Conservation (phyloP, 1,140 invertebrate species). For the Ips nitidus region DNA sequence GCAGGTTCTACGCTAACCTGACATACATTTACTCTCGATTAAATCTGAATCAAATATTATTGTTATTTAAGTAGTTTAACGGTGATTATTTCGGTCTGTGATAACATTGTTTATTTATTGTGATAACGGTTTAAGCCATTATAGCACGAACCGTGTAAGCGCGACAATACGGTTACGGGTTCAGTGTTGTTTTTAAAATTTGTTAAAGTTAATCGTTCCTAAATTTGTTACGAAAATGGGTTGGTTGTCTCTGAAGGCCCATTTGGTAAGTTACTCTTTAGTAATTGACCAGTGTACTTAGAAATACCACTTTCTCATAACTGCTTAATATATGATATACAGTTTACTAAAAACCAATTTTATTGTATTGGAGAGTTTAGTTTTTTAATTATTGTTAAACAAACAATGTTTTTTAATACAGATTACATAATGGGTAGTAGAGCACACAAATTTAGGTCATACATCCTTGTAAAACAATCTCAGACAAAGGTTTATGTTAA, state of each 20-base stretch:
- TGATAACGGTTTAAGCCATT: constrained; percentile 18
- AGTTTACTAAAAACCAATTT: too few relatives aligned
- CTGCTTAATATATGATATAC: too few relatives aligned
- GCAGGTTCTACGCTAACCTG: constrained; percentile 29
- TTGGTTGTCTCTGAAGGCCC: constrained; percentile 54
- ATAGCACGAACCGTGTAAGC: not conserved
- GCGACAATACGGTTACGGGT: constrained; percentile 18
- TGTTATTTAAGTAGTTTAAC: not conserved
- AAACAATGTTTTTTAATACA: too few relatives aligned
- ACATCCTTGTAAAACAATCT: too few relatives aligned
- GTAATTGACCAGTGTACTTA: not conserved
- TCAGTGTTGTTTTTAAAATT: constrained; percentile 2
- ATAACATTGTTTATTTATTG: constrained; percentile 10
- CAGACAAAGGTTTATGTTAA: too few relatives aligned
- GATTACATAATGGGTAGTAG: too few relatives aligned
- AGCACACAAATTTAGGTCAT: too few relatives aligned
- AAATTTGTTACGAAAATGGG: constrained; percentile 47
- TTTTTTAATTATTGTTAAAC: too few relatives aligned
- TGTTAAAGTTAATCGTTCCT: not conserved
- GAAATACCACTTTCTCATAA: too few relatives aligned
- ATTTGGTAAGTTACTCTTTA: constrained; percentile 52
- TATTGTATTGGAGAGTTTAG: too few relatives aligned
- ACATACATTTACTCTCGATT: constrained; percentile 8
- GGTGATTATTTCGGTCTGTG: constrained; percentile 21
- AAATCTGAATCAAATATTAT: constrained; percentile 5